phyloP scores from a whole-genome alignment of 2,888 invertebrate species.

The Coecobrya sp. region DNA sequence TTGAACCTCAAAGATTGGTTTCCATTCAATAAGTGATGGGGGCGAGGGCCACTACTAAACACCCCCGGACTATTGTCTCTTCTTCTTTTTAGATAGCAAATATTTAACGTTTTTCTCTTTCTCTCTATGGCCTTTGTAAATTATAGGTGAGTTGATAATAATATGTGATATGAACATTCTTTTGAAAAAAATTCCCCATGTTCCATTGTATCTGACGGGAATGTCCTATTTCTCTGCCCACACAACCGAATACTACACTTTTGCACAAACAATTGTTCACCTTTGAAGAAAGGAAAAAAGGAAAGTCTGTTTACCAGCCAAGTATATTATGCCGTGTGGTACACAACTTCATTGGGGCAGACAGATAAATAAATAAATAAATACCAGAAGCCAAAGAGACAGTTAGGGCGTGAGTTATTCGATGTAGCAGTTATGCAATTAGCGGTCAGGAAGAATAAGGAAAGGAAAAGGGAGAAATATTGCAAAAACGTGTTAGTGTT shows the following conservation, averaged over 20 bases:
- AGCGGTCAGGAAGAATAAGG: background rate
- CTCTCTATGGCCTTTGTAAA: background rate
- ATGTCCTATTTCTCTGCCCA: background rate
- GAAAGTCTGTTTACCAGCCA: too few species aligned
- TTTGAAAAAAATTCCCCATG: background rate
- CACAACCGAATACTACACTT: background rate
- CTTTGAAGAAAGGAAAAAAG: background rate
- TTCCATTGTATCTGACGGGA: background rate
- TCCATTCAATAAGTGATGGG: background rate
- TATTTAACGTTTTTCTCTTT: background rate
- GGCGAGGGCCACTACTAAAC: background rate
- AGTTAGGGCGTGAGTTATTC: background rate
- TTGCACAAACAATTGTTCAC: background rate
- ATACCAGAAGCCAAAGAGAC: background rate
- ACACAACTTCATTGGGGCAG: background rate
- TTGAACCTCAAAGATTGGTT: background rate
- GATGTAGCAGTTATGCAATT: constrained; percentile 1
- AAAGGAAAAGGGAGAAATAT: background rate
- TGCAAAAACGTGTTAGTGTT: background rate
- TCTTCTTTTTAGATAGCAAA: background rate
- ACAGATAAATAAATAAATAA: constrained; percentile 8
- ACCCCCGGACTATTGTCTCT: background rate
- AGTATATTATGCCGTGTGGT: too few species aligned
- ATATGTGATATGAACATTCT: background rate
- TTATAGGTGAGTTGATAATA: background rate